Evolutionary conservation across 37 sponge, comb jelly and placozoan genomes (phyloP).

Genomic region (Bolinopsis microptera): DNA sequence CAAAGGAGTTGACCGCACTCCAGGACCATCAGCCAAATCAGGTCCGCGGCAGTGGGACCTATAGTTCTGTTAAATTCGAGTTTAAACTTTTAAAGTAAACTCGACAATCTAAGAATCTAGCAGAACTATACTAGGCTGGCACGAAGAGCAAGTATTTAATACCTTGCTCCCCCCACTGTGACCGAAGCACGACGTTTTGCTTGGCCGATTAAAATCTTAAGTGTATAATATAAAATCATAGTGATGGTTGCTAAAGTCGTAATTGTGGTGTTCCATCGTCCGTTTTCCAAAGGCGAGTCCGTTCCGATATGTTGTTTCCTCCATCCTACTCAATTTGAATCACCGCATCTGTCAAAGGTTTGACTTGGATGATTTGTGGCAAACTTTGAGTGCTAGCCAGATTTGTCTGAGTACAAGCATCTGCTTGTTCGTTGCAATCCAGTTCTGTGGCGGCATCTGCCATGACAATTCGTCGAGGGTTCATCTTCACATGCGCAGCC

Average conservation of each 20-base stretch:
- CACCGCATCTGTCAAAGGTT: not conserved
- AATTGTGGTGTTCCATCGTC: not conserved
- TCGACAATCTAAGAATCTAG: too few relatives aligned
- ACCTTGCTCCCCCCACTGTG: not conserved
- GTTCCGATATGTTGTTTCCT: not conserved
- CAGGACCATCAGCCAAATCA: too few relatives aligned
- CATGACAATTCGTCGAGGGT: not conserved
- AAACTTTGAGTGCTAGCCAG: not conserved
- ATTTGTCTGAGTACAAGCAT: not conserved
- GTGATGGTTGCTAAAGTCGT: not conserved
- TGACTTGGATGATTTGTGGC: not conserved
- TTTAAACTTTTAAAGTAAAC: too few relatives aligned
- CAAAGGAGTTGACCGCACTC: too few relatives aligned
- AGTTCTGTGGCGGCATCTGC: not conserved
- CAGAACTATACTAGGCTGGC: not conserved
- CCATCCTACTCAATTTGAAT: not conserved
- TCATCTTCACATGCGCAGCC: not conserved
- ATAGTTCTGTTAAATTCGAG: too few relatives aligned
- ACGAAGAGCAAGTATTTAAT: not conserved
- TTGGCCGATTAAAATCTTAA: not conserved
- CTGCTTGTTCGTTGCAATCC: not conserved
- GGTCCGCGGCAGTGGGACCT: too few relatives aligned
- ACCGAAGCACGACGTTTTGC: not conserved
- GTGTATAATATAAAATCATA: not conserved
- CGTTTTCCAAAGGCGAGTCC: not conserved